Evolutionary conservation across 2,113 vertebrate species (phyloP), one percentile per base, ranked within the genome.

Genomic region (Phalacrocorax carbo): DNA sequence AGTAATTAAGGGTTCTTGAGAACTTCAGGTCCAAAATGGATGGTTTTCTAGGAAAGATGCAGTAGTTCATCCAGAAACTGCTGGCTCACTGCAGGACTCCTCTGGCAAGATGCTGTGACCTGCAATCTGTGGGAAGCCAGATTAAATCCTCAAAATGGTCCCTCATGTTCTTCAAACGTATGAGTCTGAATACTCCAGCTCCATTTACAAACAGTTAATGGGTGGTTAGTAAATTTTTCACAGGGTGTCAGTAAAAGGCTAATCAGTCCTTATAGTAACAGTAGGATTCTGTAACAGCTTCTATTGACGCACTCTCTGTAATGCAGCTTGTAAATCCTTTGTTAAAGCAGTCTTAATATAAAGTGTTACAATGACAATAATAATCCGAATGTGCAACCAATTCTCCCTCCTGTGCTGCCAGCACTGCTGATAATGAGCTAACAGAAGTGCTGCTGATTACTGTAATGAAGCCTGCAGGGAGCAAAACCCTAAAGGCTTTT

Each of bases 381-480:
- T 86, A 87, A 96, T 83, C 36, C 10, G 44, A 96, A 96, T 92
- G 93, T 93, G 93, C 70, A 95, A 95, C 66, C 75, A 95, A 58
- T 94, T 96, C 62, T 90, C 62, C 44, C 72, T 94, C 93, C 92
- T 73, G 49, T 0, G 0, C 66, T 82, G 66, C 90, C 87, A 96
- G 78, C 54, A 73, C 77, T 90, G 92, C 32, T 96, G 96, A 96
- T 96, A 97, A 97, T 96, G 94, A 96, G 90, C 93, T 97, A 96
- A 96, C 92, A 95, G 94, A 96, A 96, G 92, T 14, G 4, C 78
- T 90, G 84, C 65, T 82, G 86, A 83, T 90, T 91, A 79, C 75
- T 90, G 82, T 92, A 87, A 54, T 54, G 79, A 88, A 94, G 44
- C 75, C 94, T 96, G 90, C 66, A 70, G 82, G 70, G 93, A 93